Conservation (phyloP, 2,113 vertebrate genomes). For the Lepus timidus region DNA sequence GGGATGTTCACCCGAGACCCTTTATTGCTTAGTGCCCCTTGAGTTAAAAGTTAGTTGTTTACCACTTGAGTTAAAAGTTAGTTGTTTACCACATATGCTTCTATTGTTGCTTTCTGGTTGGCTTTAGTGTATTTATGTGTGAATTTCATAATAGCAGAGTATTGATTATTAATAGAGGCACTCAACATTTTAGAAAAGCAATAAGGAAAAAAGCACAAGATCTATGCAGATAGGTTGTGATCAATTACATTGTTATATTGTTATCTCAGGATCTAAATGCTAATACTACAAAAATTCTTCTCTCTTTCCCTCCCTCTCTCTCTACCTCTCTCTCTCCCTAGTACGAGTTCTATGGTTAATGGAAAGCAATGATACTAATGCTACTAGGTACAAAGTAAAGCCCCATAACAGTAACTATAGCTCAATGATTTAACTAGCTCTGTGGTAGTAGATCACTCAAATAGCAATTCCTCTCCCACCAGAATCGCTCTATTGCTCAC, state of each 20-base stretch:
- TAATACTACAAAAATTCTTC: neutral
- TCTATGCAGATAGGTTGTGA: conserved; percentile 68
- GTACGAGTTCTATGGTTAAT: conserved; percentile 78
- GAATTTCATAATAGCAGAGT: conserved; percentile 41
- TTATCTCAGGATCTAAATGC: neutral
- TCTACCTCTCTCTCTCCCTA: conserved; percentile 39
- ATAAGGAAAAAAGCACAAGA: conserved; percentile 52
- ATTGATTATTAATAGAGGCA: conserved; percentile 21
- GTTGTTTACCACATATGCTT: conserved; percentile 64
- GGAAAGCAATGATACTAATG: conserved; percentile 80
- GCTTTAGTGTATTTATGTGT: conserved; percentile 39
- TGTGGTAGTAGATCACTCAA: conserved; percentile 85
- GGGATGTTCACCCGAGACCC: conserved; percentile 75
- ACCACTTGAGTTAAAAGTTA: conserved; percentile 65
- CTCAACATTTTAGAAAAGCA: conserved; percentile 48
- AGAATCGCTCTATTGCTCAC: conserved; percentile 76
- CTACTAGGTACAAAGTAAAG: conserved; percentile 85
- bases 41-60: conserved; percentile 67
- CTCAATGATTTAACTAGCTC: conserved; percentile 86
- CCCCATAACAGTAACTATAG: conserved; percentile 81
- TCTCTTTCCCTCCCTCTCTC: conserved; percentile 29
- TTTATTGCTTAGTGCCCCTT: conserved; percentile 68
- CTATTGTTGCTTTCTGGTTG: conserved; percentile 62
- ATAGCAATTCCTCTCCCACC: conserved; percentile 80
- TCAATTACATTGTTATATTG: conserved; percentile 23